Conservation (phyloP, 2,113 vertebrate genomes). For the Meles meles region DNA sequence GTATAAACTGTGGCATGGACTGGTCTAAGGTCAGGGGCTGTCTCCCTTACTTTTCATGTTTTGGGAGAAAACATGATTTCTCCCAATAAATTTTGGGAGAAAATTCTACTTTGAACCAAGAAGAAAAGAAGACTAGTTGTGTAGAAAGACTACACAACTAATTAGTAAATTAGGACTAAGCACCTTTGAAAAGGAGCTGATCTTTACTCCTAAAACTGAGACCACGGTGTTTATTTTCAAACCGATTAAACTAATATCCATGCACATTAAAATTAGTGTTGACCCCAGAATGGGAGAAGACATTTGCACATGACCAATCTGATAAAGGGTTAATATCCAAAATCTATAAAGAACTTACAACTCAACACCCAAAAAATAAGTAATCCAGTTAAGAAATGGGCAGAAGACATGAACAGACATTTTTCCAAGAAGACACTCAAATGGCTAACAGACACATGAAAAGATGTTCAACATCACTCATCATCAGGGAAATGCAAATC, state of each 20-base stretch:
- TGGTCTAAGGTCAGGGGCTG: neutral
- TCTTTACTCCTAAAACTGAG: neutral
- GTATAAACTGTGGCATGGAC: neutral
- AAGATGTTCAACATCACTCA: neutral
- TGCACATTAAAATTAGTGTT: neutral
- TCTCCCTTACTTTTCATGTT: neutral
- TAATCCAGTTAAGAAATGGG: neutral
- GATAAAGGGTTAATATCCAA: neutral
- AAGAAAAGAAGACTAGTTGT: no score
- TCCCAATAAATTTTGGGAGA: no score
- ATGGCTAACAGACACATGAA: neutral
- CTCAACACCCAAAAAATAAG: neutral
- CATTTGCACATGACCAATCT: neutral
- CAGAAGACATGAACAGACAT: neutral
- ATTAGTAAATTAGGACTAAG: neutral
- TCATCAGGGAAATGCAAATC: neutral
- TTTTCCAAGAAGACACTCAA: neutral
- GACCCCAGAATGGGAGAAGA: neutral
- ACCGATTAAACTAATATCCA: neutral
- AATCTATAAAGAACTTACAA: neutral
- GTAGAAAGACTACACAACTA: neutral
- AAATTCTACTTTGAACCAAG: neutral
- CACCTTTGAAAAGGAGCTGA: neutral
- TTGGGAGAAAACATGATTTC: no score
- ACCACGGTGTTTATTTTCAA: neutral